Evolutionary conservation across 2,113 vertebrate genomes (phyloP), one percentile per base, ranked within the genome.

Genomic region (Amphilophus citrinellus): DNA sequence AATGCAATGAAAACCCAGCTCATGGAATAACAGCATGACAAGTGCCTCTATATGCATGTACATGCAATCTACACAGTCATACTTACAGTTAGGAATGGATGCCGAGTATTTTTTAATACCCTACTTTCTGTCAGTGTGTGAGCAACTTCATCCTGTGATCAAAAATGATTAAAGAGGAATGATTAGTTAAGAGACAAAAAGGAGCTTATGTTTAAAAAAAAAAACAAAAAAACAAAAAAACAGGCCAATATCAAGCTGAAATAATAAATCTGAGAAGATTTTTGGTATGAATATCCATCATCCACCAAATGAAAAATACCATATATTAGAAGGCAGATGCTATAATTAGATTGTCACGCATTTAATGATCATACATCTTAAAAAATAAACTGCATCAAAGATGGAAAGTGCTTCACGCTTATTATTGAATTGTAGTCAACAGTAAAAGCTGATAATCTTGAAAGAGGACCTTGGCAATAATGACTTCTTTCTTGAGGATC

Each of bases 401-500:
- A 50, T 50, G 4, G 13, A 50, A 14, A 17, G 14, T 6, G 14
- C 47, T 17, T 50, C 47, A 5, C 15, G 47, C 2, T 53, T 20
- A 3, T 44, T 37, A 24, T 20, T 39, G 44, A 22, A 30, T 14
- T n/a, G 7, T n/a, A 57, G 53, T 65, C 35, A 42, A 13, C 3
- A 39, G 37, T 30, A 47, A 63, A 15, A 79, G n/a, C 20, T 44
- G 37, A 42, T 10, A 1, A 4, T n/a, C 7, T 2, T 13, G 17
- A 9, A 22, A 22, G 39, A 24, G 86, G 93, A 99, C 98, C 98
- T 99, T 99, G 91, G 98, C 98, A 89, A 99, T 98, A 90, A 98
- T 98, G 84, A 99, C 98, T 96, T 98, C 98, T 92, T 99, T 99
- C 95, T 98, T 98, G 93, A 98, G 95, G 93, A 99, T 99, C 95